Conservation (phyloP, 2,888 invertebrate genomes). For the Dynastes maya region DNA sequence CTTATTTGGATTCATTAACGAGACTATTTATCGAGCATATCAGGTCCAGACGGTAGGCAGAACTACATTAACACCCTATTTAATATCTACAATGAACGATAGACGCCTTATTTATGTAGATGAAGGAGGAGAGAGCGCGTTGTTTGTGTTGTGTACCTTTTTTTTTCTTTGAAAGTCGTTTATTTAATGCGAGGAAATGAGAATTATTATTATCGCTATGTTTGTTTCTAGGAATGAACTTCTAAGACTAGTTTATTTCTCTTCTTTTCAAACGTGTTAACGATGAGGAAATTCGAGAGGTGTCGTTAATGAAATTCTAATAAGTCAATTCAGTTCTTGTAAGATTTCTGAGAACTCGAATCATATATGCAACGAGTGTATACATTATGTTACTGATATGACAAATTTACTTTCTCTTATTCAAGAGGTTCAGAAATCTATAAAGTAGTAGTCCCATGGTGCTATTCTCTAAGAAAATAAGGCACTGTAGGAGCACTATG, state of each 20-base stretch:
- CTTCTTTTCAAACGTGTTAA: neutral
- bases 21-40: neutral
- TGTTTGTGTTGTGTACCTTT: neutral
- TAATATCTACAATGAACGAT: slow-evolving; percentile 1
- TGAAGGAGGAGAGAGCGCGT: neutral
- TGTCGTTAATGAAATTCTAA: neutral
- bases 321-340: neutral
- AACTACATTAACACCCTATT: slow-evolving; percentile 11
- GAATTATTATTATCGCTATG: neutral
- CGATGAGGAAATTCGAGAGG: neutral
- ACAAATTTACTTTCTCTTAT: too few relatives aligned
- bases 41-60: neutral
- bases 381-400: too few relatives aligned
- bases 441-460: too few relatives aligned
- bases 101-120: neutral
- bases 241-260: neutral
- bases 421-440: too few relatives aligned
- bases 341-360: neutral
- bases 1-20: slow-evolving; percentile 15
- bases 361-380: too few relatives aligned
- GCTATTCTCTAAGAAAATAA: too few relatives aligned
- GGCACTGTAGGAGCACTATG: too few relatives aligned
- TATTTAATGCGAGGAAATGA: neutral
- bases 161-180: neutral
- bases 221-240: neutral